Evolutionary conservation across 2,113 vertebrate species (phyloP), one percentile per base, ranked within the genome.

Genomic region (Archocentrus centrarchus): DNA sequence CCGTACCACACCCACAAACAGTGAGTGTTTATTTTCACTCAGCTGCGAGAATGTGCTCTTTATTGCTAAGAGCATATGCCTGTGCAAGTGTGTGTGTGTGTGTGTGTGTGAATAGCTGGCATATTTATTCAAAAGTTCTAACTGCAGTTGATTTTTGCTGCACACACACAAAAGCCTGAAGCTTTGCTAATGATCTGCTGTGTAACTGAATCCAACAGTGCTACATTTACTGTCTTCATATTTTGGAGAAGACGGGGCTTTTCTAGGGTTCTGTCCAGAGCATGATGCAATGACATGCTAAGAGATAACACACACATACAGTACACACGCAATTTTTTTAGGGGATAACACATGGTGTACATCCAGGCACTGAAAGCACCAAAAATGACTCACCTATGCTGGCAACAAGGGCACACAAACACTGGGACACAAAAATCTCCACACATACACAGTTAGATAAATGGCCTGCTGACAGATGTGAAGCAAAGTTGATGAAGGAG

Each of bases 1-100:
- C 63, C 62, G 44, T 15, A 59, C 63, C 66, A n/a, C 79, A 57
- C 80, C 79, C 78, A 86, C 76, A 79, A 76, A 80, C 10, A 27
- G 53, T n/a, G 41, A 47, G 55, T 60, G 14, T 77, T 85, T 86
- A 83, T 88, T 89, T 89, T 47, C 83, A 86, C 68, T n/a, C 58
- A 6, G 2, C 60, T 78, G 17, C 9, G 47, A 84, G 50, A 35
- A 17, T 73, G 6, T 53, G 73, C n/a, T 88, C 57, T 37, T 75
- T 63, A 73, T 73, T 11, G 5, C 17, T 57, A 50, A 11, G 14
- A 63, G 15, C 35, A 13, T 35, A 11, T 50, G 6, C 15, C 13
- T 15, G 47, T 50, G 47, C 47, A 50, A 7, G 35, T 39, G 44
- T 75, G n/a, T 62, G 30, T 39, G 9, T 24, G 17, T 75, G n/a